These are phyloP conservation scores for Acanthiza pusilla DNA, from an alignment of 2,797 vertebrate species.

Conservation along the genomic window DNA sequence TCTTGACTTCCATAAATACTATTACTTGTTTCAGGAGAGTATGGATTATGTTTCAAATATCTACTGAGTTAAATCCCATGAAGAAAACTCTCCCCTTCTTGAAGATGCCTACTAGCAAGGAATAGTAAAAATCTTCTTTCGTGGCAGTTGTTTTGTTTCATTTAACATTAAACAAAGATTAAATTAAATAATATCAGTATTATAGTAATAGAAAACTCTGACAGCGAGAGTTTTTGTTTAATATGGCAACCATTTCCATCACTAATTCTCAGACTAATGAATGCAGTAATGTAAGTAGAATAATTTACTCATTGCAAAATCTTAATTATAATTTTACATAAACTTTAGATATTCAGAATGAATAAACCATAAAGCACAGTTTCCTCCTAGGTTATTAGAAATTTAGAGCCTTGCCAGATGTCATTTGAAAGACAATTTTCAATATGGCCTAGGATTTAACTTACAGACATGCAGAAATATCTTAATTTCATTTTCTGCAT, in stretches of 20 bases:
- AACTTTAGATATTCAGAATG: neutral
- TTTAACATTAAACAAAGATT: neutral
- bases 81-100: neutral
- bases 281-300: neutral
- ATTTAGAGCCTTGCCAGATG: neutral
- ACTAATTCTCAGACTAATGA: neutral
- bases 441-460: neutral
- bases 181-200: neutral
- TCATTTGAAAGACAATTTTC: neutral
- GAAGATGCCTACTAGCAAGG: neutral
- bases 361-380: neutral
- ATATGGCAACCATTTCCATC: neutral
- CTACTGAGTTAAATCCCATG: neutral
- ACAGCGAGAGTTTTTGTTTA: neutral
- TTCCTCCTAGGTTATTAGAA: neutral
- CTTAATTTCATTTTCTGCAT: neutral
- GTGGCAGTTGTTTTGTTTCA: neutral
- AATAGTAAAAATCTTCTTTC: neutral
- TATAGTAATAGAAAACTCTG: neutral
- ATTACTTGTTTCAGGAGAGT: neutral
- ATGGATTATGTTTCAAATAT: neutral
- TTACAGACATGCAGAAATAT: neutral
- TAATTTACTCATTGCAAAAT: neutral
- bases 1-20: neutral
- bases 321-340: neutral